A percentile compares a stretch with the other conserved stretches of the same genome.
These are phyloP conservation scores for Microcaecilia unicolor DNA, from an alignment of 2,797 vertebrate genomes.

Conservation along the genomic window DNA sequence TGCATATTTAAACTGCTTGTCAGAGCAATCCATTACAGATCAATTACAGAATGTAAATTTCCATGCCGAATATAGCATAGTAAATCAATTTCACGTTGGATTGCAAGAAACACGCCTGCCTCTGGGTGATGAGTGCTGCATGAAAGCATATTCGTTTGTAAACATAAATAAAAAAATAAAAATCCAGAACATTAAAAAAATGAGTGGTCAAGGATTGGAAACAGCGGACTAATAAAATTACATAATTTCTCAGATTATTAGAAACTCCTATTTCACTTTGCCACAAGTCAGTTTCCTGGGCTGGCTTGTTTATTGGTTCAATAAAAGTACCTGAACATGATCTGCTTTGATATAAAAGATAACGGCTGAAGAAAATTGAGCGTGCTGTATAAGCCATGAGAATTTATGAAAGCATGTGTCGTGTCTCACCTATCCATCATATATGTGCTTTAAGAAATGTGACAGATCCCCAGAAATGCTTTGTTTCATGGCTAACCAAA, in stretches of 20 bases:
- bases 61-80: neutral
- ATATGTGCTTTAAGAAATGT: too few species aligned
- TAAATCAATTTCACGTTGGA: constrained; percentile 3
- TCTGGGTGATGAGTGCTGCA: neutral
- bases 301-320: neutral
- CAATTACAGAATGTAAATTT: constrained; percentile 9
- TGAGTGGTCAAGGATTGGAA: neutral
- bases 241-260: neutral
- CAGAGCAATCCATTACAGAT: neutral
- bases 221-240: neutral
- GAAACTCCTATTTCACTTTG: neutral
- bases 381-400: too few species aligned
- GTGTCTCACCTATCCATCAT: too few species aligned
- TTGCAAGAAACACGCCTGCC: neutral
- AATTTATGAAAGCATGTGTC: too few species aligned
- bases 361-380: too few species aligned
- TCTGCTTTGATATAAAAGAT: too few species aligned
- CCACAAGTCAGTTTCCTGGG: neutral
- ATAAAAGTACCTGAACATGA: too few species aligned
- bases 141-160: too few species aligned
- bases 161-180: too few species aligned
- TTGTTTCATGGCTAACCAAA: too few species aligned
- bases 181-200: too few species aligned
- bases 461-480: too few species aligned
- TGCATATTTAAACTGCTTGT: neutral